These are phyloP conservation scores for Microplitis manilae DNA, from an alignment of 2,888 invertebrate genomes.

Conservation along the genomic window DNA sequence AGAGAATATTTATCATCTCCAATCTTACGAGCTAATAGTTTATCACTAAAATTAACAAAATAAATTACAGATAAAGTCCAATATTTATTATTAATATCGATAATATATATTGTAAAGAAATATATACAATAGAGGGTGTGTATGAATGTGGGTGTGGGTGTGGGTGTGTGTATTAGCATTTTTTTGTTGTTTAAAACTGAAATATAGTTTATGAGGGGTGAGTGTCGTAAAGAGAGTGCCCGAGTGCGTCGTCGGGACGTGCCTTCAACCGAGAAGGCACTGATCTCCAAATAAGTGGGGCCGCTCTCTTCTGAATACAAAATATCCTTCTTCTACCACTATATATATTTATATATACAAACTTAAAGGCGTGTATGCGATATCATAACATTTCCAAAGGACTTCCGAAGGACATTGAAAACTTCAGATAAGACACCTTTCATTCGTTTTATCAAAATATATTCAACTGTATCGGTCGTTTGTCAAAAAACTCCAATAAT, in stretches of 20 bases:
- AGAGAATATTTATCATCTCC: background rate
- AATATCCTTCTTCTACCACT: constrained; percentile 50
- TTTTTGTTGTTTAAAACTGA: constrained; percentile 72
- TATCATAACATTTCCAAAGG: constrained; percentile 3
- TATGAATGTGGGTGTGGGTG: constrained; percentile 29
- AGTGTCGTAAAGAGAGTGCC: constrained; percentile 42
- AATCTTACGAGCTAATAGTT: background rate
- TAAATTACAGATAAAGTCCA: background rate
- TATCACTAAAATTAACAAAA: background rate
- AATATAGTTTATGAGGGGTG: constrained; percentile 64
- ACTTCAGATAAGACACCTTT: constrained; percentile 9
- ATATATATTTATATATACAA: background rate
- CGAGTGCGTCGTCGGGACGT: constrained; percentile 46
- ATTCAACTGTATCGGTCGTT: background rate
- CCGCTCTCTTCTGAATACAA: constrained; percentile 69
- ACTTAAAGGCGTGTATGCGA: constrained; percentile 12
- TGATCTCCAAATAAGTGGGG: constrained; percentile 72
- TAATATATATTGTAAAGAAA: constrained; percentile 58
- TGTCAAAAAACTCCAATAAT: background rate
- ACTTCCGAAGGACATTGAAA: constrained; percentile 30
- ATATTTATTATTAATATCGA: background rate
- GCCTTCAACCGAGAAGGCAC: constrained; percentile 51
- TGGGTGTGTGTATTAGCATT: constrained; percentile 66
- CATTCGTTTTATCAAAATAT: background rate
- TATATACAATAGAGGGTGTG: constrained; percentile 53